Conservation (phyloP, 2,113 vertebrate genomes). For the Dissostichus mawsoni region DNA sequence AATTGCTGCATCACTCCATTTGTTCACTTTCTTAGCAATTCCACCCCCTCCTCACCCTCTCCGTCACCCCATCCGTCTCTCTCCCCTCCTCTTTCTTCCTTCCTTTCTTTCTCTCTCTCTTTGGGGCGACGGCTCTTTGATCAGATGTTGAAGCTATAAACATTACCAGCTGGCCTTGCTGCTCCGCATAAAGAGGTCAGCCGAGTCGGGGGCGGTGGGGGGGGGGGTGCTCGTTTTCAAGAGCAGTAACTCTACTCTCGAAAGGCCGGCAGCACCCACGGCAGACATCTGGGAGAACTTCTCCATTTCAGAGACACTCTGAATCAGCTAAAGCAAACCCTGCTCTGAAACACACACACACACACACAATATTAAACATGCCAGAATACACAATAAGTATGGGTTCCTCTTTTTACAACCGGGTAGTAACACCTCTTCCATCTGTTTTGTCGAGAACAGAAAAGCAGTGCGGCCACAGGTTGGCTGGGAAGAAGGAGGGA, state of each 20-base stretch:
- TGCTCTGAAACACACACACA: conserved; percentile 18
- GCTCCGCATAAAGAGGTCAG: conserved; percentile 75
- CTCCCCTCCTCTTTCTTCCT: conserved; percentile 40
- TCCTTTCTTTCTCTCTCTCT: conserved; percentile 36
- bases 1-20: neutral
- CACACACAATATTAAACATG: conserved; percentile 28
- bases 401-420: conserved; percentile 56
- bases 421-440: conserved; percentile 46
- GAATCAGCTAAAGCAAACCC: conserved; percentile 73
- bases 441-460: conserved; percentile 31
- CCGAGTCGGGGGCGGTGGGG: conserved; percentile 47
- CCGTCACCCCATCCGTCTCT: conserved; percentile 26
- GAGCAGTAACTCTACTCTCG: conserved; percentile 74
- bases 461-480: conserved; percentile 50
- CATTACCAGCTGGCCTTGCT: conserved; percentile 80
- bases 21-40: conserved; percentile 21
- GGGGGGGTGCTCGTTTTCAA: conserved; percentile 45
- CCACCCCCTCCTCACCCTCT: neutral
- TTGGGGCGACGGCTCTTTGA: conserved; percentile 69
- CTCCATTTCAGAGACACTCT: conserved; percentile 79
- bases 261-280: conserved; percentile 50
- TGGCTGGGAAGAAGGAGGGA: conserved; percentile 2
- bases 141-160: conserved; percentile 79
- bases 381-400: conserved; percentile 53
- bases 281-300: conserved; percentile 81